A percentile compares a stretch with the other conserved stretches of the same genome.
These are phyloP conservation scores for Oryzias sinensis DNA, from an alignment of 2,797 vertebrate species.

Conservation along the genomic window DNA sequence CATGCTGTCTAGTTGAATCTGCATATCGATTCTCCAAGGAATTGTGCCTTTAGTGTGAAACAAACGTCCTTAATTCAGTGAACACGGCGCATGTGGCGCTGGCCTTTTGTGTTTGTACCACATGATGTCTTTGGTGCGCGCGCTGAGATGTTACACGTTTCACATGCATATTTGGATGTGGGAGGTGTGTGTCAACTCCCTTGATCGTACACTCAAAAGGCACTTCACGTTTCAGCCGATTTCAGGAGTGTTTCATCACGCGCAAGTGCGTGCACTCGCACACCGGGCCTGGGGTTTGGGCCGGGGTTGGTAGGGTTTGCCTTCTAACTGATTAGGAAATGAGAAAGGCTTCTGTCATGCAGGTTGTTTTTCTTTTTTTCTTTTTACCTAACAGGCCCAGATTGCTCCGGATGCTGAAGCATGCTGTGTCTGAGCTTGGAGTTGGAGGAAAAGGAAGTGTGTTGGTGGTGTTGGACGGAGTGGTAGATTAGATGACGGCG, in stretches of 20 bases:
- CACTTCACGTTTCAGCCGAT: slow-evolving; percentile 60
- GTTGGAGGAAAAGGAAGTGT: slow-evolving; percentile 10
- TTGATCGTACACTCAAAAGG: slow-evolving; percentile 71
- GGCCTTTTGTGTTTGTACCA: slow-evolving; percentile 6
- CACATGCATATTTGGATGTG: slow-evolving; percentile 49
- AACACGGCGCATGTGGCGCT: background rate
- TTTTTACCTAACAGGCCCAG: slow-evolving; percentile 55
- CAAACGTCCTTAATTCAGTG: slow-evolving; percentile 17
- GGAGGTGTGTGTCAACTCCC: slow-evolving; percentile 46
- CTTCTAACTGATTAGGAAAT: slow-evolving; percentile 63
- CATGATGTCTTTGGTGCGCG: slow-evolving; percentile 13
- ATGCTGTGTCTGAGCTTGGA: slow-evolving; percentile 41
- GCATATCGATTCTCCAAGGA: slow-evolving; percentile 17
- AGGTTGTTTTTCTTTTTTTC: slow-evolving; percentile 8
- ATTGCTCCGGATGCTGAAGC: slow-evolving; percentile 36
- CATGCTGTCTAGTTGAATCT: slow-evolving; percentile 37
- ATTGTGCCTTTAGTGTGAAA: background rate
- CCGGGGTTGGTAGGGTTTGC: slow-evolving; percentile 25
- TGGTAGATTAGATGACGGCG: slow-evolving; percentile 40
- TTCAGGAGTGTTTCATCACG: slow-evolving; percentile 73
- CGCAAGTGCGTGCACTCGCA: slow-evolving; percentile 19
- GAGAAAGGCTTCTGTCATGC: slow-evolving; percentile 58
- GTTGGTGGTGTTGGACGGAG: slow-evolving; percentile 20
- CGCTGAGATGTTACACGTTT: slow-evolving; percentile 24
- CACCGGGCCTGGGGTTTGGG: slow-evolving; percentile 1